Evolutionary conservation across 2,113 vertebrate genomes (phyloP).

Genomic region (Chauna torquata): DNA sequence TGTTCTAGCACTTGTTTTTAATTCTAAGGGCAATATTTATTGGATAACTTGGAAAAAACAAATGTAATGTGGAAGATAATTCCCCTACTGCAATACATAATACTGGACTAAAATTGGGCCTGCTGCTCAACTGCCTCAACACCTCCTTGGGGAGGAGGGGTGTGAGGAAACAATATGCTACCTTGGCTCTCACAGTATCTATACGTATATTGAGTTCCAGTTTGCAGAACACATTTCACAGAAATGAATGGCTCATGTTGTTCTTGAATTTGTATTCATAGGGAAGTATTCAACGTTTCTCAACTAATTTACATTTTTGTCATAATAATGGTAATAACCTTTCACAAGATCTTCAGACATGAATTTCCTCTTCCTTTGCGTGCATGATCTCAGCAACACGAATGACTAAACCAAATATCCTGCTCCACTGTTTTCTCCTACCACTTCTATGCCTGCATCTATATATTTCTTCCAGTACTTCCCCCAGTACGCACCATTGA

Average conservation of each 20-base stretch:
- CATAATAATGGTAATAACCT: not conserved
- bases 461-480: not conserved
- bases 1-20: not conserved
- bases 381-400: not conserved
- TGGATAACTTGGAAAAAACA: not conserved
- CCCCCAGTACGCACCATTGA: constrained; percentile 53
- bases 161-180: not conserved
- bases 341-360: not conserved
- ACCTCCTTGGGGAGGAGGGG: not conserved
- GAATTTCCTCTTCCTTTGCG: not conserved
- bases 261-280: not conserved
- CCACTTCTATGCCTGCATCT: not conserved
- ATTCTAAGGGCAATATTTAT: not conserved
- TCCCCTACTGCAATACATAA: not conserved
- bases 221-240: not conserved
- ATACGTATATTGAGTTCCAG: not conserved
- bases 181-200: not conserved
- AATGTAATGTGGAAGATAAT: not conserved
- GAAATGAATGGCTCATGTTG: not conserved
- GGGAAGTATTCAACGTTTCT: not conserved
- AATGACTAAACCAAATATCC: not conserved
- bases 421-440: not conserved
- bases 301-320: not conserved
- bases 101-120: not conserved
- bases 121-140: not conserved